Conservation (phyloP, 1,140 invertebrate genomes). For the Panagrolaimus sp. region DNA sequence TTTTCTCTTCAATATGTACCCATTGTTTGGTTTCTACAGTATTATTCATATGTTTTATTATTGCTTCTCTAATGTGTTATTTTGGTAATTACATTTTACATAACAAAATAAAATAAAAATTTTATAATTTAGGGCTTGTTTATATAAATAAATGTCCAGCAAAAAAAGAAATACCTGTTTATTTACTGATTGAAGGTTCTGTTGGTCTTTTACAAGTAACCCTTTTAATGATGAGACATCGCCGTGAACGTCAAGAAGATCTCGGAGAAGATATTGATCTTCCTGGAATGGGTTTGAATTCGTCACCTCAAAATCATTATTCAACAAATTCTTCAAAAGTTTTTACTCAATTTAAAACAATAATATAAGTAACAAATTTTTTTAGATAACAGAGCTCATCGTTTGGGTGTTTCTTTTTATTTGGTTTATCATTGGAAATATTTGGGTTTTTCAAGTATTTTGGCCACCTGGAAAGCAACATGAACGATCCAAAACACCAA, state of each 20-base stretch:
- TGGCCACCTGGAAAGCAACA: not conserved
- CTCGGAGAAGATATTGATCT: not conserved
- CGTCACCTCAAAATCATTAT: not conserved
- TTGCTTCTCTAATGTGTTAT: conserved; percentile 4
- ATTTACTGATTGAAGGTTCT: conserved; percentile 6
- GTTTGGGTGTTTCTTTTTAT: conserved; percentile 1
- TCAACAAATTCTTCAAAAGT: not conserved
- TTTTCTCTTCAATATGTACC: not conserved
- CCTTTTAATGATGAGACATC: conserved; percentile 12
- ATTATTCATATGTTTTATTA: not conserved
- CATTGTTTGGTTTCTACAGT: not conserved
- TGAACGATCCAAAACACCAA: not conserved
- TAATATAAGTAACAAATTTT: not conserved
- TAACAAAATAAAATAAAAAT: not conserved
- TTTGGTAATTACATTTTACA: not conserved
- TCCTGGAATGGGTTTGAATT: not conserved
- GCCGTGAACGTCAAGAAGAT: conserved; percentile 10
- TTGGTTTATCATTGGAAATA: conserved; percentile 4
- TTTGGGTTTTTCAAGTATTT: conserved; percentile 7
- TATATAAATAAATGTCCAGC: conserved; percentile 10
- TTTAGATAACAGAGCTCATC: not conserved
- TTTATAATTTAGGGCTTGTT: not conserved
- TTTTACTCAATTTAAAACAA: not conserved
- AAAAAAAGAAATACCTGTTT: conserved; percentile 7
- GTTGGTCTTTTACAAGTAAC: conserved; percentile 6